Evolutionary conservation across 2,797 vertebrate species (phyloP), one percentile per base, ranked within the genome.

Genomic region (Orestias chungarensis): DNA sequence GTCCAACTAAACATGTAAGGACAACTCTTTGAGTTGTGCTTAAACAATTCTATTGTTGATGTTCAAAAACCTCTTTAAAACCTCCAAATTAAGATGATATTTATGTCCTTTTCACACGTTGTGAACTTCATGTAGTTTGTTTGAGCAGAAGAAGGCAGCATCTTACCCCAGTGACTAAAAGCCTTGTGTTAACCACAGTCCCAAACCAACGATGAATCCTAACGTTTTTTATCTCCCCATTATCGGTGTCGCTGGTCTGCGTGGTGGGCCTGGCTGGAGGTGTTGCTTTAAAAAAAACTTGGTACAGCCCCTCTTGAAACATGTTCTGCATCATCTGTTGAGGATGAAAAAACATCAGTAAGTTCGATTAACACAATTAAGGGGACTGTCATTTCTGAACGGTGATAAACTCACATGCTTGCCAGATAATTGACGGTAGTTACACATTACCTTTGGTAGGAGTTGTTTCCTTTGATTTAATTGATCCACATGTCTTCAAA

Each of bases 241-340:
- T 72, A 66, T 66, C 61, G 33, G 68, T 47, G 10, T 5, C 64
- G 15, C 23, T 62, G 59, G 59, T 40, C 18, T 59, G 75, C 20
- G 74, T 27, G 35, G 25, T 23, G 57, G 81, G 18, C 9, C 0
- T 23, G 23, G 79, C 3, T 3, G 75, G 7, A 31, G 86, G 69
- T 4, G 59, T 69, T 6, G 90, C 92, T 54, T 88, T 93, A 57
- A 94, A 86, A 77, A 90, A 94, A 44, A 95, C 94, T 12, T 95
- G 93, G 75, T 95, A 87, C 67, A 95, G 75, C 42, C 94, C 94
- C 79, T 95, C 94, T 80, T 93, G 93, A 72, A 95, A 95, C 93
- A 94, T 94, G 85, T 94, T 94, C 75, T 93, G 92, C 6, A 44
- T 91, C 92, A 90, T 93, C 92, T 93, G 78, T 44, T 0, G 47